phyloP scores from a whole-genome alignment of 2,797 vertebrate species.

The Coreius guichenoti region DNA sequence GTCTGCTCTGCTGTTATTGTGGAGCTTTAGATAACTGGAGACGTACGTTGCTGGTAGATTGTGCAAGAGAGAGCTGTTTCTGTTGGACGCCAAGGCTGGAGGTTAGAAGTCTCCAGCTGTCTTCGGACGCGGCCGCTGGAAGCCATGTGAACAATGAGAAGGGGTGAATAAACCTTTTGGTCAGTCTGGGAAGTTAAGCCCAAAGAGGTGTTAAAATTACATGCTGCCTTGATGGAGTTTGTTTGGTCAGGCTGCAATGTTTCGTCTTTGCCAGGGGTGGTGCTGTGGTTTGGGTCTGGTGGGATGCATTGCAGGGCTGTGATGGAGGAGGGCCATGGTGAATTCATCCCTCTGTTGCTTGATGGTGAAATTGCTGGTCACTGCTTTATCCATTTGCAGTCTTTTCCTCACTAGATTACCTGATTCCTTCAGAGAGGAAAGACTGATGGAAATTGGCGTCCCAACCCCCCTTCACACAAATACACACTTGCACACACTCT shows the following conservation, averaged over 20 bases:
- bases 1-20: conserved; percentile 92
- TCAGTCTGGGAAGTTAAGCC: conserved; percentile 84
- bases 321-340: conserved; percentile 35
- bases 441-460: conserved; percentile 57
- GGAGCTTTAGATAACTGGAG: conserved; percentile 92
- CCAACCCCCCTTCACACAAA: conserved; percentile 39
- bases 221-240: conserved; percentile 67
- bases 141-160: conserved; percentile 41
- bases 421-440: conserved; percentile 53
- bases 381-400: conserved; percentile 47
- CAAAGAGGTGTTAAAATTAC: conserved; percentile 90
- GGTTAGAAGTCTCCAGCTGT: conserved; percentile 53
- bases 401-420: conserved; percentile 57
- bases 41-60: conserved; percentile 74
- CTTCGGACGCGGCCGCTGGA: conserved; percentile 17
- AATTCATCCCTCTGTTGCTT: conserved; percentile 53
- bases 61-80: conserved; percentile 38
- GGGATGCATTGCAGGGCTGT: conserved; percentile 24
- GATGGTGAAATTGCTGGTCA: conserved; percentile 56
- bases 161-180: conserved; percentile 53
- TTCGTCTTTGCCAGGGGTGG: conserved; percentile 32
- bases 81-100: conserved; percentile 41
- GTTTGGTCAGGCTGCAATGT: conserved; percentile 29
- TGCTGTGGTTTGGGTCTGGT: conserved; percentile 37
- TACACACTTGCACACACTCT: not conserved